A percentile compares a stretch with the other conserved stretches of the same genome.
Conservation (phyloP, 92 coral and sea anemone genomes). For the Blastomussa wellsi region DNA sequence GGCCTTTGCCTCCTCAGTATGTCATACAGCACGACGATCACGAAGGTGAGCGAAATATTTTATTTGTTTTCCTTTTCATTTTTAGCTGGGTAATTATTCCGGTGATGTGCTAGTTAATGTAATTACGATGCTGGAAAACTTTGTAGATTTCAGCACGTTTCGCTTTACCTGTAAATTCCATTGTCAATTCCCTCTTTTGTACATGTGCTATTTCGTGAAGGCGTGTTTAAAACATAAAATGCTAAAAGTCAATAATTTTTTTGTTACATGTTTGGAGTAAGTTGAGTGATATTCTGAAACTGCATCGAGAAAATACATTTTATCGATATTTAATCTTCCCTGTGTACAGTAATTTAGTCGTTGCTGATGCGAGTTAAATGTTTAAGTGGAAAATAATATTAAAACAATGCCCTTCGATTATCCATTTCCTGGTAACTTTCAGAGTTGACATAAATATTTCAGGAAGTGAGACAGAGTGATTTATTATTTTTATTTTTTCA, state of each 20-base stretch:
- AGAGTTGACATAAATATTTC: neutral
- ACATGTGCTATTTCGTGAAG: neutral
- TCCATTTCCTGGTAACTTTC: neutral
- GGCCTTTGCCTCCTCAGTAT: constrained; percentile 62
- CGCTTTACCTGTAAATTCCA: neutral
- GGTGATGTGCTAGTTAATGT: neutral
- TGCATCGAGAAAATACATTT: neutral
- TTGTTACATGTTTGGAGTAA: neutral
- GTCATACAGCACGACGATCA: constrained; percentile 79
- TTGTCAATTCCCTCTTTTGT: neutral
- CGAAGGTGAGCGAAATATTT: constrained; percentile 27
- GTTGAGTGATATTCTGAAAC: neutral
- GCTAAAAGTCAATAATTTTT: neutral
- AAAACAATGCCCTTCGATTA: neutral
- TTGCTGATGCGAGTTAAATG: neutral
- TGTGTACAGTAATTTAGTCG: neutral
- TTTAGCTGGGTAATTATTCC: neutral
- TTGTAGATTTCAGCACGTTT: constrained; percentile 5
- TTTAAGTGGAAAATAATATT: too few relatives aligned
- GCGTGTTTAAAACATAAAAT: neutral
- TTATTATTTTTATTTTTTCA: neutral
- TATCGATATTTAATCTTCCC: neutral
- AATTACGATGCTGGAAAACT: neutral
- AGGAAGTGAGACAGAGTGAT: neutral
- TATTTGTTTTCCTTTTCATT: neutral